phyloP scores from a whole-genome alignment of 1,140 invertebrate genomes.

The Aporrectodea caliginosa region DNA sequence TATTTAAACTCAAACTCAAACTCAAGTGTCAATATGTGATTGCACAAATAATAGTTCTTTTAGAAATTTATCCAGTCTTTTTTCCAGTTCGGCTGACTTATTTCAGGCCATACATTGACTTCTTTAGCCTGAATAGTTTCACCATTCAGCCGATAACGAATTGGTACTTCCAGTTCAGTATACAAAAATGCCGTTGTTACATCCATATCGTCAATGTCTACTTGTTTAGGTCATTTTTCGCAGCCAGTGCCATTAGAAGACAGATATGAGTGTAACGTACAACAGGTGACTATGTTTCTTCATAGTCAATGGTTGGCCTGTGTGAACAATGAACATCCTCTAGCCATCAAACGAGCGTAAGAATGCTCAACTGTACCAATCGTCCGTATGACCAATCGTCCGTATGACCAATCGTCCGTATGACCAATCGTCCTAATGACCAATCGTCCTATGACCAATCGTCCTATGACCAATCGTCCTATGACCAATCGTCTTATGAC shows the following conservation, averaged over 20 bases:
- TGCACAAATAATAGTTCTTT: background rate
- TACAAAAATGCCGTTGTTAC: slow-evolving; percentile 4
- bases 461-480: too few species aligned
- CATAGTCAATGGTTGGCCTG: background rate
- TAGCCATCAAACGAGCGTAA: background rate
- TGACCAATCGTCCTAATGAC: too few species aligned
- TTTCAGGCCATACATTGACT: background rate
- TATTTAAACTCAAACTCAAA: too few species aligned
- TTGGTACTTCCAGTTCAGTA: background rate
- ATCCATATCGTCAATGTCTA: slow-evolving; percentile 4
- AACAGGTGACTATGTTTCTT: slow-evolving; percentile 7
- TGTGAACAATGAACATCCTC: slow-evolving; percentile 13
- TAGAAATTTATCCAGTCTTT: slow-evolving; percentile 3
- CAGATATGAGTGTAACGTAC: background rate
- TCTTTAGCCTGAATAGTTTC: background rate
- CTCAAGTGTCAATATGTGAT: background rate
- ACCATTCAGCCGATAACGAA: background rate
- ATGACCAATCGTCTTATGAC: too few species aligned
- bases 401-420: too few species aligned
- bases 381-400: too few species aligned
- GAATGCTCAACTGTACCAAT: background rate
- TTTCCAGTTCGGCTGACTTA: background rate
- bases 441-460: too few species aligned
- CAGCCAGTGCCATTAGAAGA: background rate
- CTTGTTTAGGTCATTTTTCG: background rate